phyloP scores from a whole-genome alignment of 2,113 vertebrate genomes.

The Saguinus midas region DNA sequence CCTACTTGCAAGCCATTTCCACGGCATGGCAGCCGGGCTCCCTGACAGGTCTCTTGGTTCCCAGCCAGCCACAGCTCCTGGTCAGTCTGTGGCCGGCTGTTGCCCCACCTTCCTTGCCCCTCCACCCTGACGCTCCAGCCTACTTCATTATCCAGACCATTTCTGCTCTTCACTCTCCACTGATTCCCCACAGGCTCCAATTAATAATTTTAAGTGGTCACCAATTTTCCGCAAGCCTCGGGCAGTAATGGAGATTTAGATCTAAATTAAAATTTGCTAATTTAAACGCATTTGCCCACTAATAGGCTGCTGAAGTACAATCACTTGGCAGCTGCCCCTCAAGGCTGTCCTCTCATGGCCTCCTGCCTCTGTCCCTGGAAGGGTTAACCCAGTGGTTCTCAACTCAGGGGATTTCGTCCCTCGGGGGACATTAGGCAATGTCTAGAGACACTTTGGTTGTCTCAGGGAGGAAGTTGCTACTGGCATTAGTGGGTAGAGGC shows the following conservation, averaged over 20 bases:
- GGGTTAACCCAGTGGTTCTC: neutral
- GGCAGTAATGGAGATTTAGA: conserved; percentile 64
- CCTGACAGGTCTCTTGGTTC: neutral
- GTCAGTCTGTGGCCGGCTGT: neutral
- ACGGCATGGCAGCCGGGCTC: accelerated
- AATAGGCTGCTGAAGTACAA: neutral
- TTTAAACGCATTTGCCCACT: conserved; percentile 64
- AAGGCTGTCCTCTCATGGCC: neutral
- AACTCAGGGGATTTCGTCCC: too few relatives aligned
- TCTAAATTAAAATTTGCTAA: conserved; percentile 76
- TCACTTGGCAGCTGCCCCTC: neutral
- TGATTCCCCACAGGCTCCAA: conserved; percentile 47
- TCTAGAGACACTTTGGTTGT: neutral
- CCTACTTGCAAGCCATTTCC: too few relatives aligned
- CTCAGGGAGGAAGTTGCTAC: neutral
- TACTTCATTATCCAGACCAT: neutral
- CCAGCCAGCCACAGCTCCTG: neutral
- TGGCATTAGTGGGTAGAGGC: neutral
- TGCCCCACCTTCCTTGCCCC: neutral
- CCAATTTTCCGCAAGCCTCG: conserved; percentile 61
- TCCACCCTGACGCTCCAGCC: neutral
- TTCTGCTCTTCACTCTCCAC: conserved; percentile 58
- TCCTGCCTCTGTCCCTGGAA: neutral
- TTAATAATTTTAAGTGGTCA: conserved; percentile 73
- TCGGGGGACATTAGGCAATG: neutral